Evolutionary conservation across 2,797 vertebrate genomes (phyloP), one percentile per base, ranked within the genome.

Genomic region (Apodemus agrarius): DNA sequence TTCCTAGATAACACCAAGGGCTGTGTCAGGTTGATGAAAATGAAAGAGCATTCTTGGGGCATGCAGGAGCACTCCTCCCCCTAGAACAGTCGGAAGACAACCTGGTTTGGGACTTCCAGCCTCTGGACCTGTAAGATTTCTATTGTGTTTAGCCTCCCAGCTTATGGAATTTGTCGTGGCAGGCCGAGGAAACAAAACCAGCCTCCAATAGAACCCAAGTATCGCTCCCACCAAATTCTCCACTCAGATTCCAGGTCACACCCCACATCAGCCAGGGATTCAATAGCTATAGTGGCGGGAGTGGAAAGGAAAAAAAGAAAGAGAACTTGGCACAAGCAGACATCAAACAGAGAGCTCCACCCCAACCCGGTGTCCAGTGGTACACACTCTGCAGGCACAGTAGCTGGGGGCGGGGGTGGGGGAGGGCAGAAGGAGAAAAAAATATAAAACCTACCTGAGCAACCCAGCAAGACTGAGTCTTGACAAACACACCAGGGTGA

Each of bases 161-260:
- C 52, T 72, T 78, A 40, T 69, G 13, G 65, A 40, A 96, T 92
- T 93, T 92, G 61, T 43, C 92, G 22, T 34, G 10, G 74, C 34
- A 67, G 46, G 34, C 81, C 34, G 49, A 93, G 82, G 78, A 95
- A 88, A 92, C n/a, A n/a, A 92, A 95, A 21, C 19, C 49, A 14
- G 7, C 43, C 59, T 92, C n/a, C 84, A 90, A 24, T 34, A n/a
- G 89, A 49, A 57, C 37, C 65, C 24, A n/a, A 3, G 67, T 37
- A 29, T 49, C 75, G 54, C 12, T 57, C 37, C 67, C 40, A 69
- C 40, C n/a, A 63, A 54, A 49, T 92, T 43, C 49, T 89, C 63
- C 37, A 69, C 59, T 89, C 52, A 75, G 40, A 88, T 74, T 17
- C 46, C 79, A 82, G 87, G 52, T 76, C 49, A 94, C 26, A 40